Evolutionary conservation across 2,888 invertebrate species (phyloP).

Genomic region (Melinopterus prodromus): DNA sequence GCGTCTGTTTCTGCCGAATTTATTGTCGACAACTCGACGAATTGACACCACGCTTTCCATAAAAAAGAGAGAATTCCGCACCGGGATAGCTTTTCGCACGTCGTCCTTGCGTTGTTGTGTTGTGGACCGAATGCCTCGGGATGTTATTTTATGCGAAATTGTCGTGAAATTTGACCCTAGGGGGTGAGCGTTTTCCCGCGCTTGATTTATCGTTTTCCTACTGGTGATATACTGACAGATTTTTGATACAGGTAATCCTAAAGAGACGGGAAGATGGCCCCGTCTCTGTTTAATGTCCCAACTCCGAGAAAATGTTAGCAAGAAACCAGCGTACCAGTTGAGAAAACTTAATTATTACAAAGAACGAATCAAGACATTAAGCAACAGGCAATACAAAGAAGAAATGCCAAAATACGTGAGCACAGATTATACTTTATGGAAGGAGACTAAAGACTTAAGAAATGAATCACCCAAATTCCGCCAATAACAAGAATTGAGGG

Average conservation of each 20-base stretch:
- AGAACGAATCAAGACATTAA: too few relatives aligned
- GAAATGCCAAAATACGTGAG: too few relatives aligned
- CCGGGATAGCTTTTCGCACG: background rate
- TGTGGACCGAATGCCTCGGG: background rate
- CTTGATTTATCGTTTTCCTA: background rate
- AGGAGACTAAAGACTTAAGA: too few relatives aligned
- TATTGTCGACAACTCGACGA: slow-evolving; percentile 31
- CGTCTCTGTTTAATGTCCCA: too few relatives aligned
- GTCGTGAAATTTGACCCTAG: background rate
- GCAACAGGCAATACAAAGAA: too few relatives aligned
- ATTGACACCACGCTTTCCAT: slow-evolving; percentile 30
- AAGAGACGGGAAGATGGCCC: too few relatives aligned
- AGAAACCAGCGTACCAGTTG: too few relatives aligned
- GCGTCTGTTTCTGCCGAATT: slow-evolving; percentile 31
- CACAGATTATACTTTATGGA: too few relatives aligned
- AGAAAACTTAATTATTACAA: too few relatives aligned
- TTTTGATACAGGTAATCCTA: background rate
- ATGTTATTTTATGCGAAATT: background rate
- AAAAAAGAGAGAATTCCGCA: background rate
- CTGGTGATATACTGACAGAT: background rate
- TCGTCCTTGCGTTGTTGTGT: background rate
- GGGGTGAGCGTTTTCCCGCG: background rate
- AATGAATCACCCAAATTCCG: too few relatives aligned
- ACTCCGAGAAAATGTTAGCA: too few relatives aligned
- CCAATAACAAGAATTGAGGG: too few relatives aligned